Conservation (phyloP, 2,888 invertebrate genomes). For the Rhingia campestris region DNA sequence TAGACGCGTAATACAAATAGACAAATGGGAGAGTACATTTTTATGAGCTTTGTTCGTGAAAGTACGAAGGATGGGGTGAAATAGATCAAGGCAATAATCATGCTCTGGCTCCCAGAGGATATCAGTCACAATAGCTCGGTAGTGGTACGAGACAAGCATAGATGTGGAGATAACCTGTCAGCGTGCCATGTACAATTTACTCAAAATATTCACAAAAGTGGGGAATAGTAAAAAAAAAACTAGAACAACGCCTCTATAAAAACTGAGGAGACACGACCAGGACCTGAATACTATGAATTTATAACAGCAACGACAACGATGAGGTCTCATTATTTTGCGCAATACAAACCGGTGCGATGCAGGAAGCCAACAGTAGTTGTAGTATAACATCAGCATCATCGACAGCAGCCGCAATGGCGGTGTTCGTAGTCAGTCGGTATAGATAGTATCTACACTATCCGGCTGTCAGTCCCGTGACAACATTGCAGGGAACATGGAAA, state of each 20-base stretch:
- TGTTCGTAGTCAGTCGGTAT: constrained; percentile 4
- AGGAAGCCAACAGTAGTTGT: background rate
- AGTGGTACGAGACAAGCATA: background rate
- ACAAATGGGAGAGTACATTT: constrained; percentile 13
- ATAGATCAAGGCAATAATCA: constrained; percentile 57
- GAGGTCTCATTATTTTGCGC: constrained; percentile 49
- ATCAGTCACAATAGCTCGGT: constrained; percentile 7
- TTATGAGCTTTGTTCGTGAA: constrained; percentile 25
- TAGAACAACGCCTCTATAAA: constrained; percentile 12
- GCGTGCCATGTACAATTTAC: constrained; percentile 14
- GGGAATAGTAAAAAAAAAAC: constrained; percentile 36
- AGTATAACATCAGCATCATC: constrained; percentile 31
- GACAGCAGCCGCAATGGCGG: constrained; percentile 41
- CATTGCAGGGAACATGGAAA: constrained; percentile 63
- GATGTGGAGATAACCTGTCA: background rate
- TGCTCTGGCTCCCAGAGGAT: constrained; percentile 13
- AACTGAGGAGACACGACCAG: constrained; percentile 9
- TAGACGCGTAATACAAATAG: constrained; percentile 27
- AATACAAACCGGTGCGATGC: background rate
- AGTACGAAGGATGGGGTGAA: constrained; percentile 9
- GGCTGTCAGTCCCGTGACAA: constrained; percentile 31
- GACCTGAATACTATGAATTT: background rate
- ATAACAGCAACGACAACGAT: constrained; percentile 16
- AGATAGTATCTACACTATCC: constrained; percentile 12
- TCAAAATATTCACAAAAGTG: constrained; percentile 32